These are phyloP conservation scores for Hydrotaea diabolus DNA, from an alignment of 2,888 invertebrate species.

Conservation along the genomic window DNA sequence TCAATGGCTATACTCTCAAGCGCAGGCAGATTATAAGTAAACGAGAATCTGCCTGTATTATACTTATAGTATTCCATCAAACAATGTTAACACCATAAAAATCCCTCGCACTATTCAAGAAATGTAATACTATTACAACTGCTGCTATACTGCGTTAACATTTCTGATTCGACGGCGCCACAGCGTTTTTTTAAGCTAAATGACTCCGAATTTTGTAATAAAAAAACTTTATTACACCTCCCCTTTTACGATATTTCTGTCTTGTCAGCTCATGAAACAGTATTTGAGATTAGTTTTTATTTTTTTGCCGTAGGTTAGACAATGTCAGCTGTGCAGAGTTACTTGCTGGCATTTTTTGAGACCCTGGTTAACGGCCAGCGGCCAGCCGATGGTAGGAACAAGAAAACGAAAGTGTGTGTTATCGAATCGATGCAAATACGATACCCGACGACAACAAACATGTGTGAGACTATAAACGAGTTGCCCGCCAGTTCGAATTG, in stretches of 20 bases:
- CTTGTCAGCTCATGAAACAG: background rate
- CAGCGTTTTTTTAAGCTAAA: background rate
- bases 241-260: background rate
- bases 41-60: no score
- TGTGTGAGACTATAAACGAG: slow-evolving; percentile 1
- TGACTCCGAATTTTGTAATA: background rate
- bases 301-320: background rate
- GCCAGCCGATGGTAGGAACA: slow-evolving; percentile 81
- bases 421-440: slow-evolving; percentile 66
- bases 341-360: slow-evolving; percentile 70
- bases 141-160: background rate
- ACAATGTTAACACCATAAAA: no score
- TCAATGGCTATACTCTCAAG: no score
- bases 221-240: background rate
- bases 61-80: no score
- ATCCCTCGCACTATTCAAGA: no score
- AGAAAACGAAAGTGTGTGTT: slow-evolving; percentile 81
- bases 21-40: no score
- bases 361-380: slow-evolving; percentile 80
- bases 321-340: slow-evolving; percentile 29
- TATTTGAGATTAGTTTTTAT: slow-evolving; percentile 1
- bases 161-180: background rate
- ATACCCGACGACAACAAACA: background rate
- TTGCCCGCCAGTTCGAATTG: slow-evolving; percentile 37
- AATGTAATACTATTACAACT: no score